phyloP scores from a whole-genome alignment of 2,888 invertebrate species.

The Siphlonurus alternatus region DNA sequence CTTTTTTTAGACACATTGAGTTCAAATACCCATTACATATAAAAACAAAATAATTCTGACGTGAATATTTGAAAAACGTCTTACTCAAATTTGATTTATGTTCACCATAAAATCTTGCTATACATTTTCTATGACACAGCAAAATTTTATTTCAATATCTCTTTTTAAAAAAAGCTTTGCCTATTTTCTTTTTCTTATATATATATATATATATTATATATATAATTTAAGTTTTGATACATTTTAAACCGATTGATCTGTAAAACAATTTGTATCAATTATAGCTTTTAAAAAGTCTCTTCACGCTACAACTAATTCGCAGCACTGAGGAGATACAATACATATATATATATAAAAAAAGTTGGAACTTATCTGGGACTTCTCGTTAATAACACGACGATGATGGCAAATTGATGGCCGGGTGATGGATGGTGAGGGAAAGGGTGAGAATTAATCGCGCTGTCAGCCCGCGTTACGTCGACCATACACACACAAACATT shows the following conservation, averaged over 20 bases:
- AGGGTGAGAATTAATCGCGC: background rate
- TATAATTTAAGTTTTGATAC: too few species aligned
- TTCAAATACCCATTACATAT: too few species aligned
- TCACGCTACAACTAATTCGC: background rate
- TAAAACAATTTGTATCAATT: background rate
- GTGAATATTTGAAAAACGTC: background rate
- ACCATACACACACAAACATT: background rate
- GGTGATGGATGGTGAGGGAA: background rate
- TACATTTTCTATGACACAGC: background rate
- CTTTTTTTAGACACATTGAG: too few species aligned
- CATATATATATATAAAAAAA: background rate
- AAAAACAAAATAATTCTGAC: too few species aligned
- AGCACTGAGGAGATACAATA: too few species aligned
- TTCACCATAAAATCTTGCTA: too few species aligned
- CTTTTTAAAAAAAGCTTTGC: too few species aligned
- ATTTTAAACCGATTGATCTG: background rate
- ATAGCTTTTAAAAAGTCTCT: background rate
- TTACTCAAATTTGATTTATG: too few species aligned
- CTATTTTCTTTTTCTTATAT: too few species aligned
- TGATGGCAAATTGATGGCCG: constrained; percentile 1
- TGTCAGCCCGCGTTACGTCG: background rate
- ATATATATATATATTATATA: too few species aligned
- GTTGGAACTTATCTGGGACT: background rate
- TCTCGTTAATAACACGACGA: background rate
- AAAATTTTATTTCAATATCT: background rate